Evolutionary conservation across 2,797 vertebrate species (phyloP).

Genomic region (Characodon lateralis): DNA sequence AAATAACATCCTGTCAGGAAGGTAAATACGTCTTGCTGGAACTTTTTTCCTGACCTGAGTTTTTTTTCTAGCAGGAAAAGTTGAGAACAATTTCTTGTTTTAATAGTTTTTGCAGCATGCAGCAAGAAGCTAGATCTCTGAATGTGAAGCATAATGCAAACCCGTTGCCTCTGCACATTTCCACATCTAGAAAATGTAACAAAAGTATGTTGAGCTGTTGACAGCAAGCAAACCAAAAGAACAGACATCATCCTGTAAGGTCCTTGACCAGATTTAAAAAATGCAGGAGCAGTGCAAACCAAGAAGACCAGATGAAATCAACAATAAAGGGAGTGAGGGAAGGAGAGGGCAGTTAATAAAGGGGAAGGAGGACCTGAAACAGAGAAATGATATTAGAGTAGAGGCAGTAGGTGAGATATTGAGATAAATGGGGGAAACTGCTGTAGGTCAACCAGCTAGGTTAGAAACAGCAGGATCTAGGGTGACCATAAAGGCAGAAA

Average conservation of each 20-base stretch:
- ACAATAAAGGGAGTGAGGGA: neutral
- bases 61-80: neutral
- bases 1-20: too few relatives aligned
- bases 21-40: neutral
- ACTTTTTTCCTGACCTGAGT: neutral
- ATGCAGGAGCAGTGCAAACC: slow-evolving; percentile 6
- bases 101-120: neutral
- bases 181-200: neutral
- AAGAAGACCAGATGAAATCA: slow-evolving; percentile 11
- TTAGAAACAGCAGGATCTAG: slow-evolving; percentile 57
- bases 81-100: too few relatives aligned
- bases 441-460: slow-evolving; percentile 52
- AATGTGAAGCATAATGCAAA: neutral
- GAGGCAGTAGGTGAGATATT: slow-evolving; percentile 56
- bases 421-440: slow-evolving; percentile 65
- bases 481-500: slow-evolving; percentile 20
- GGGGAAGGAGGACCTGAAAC: slow-evolving; percentile 24
- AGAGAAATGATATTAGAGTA: slow-evolving; percentile 32
- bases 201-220: neutral
- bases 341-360: slow-evolving; percentile 37
- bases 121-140: neutral
- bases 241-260: neutral
- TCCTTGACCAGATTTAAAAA: neutral
- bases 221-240: neutral
- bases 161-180: neutral